A percentile compares a stretch with the other conserved stretches of the same genome.
Conservation (phyloP, 1,140 invertebrate species). For the Bombus ignitus region DNA sequence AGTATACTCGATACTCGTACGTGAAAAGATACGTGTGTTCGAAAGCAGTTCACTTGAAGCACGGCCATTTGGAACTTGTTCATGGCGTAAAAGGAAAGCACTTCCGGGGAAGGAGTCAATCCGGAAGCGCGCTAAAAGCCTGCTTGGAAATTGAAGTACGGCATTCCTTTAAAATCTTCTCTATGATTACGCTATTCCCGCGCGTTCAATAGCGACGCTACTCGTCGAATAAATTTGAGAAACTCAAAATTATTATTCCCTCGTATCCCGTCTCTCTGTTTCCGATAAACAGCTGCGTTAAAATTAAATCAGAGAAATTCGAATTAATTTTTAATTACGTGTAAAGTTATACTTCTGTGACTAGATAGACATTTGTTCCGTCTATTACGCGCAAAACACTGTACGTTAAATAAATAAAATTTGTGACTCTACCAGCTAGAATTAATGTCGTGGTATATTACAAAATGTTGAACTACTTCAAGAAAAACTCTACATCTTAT, state of each 20-base stretch:
- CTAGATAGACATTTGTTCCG: no score
- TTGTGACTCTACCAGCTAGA: no score
- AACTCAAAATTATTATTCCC: slow-evolving; percentile 8
- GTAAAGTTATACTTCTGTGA: no score
- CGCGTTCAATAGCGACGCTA: no score
- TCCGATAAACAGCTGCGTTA: no score
- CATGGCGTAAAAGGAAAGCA: slow-evolving; percentile 37
- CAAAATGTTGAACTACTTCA: no score
- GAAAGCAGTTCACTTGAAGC: slow-evolving; percentile 39
- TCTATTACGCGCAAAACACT: no score
- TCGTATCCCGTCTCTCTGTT: no score
- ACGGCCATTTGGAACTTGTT: slow-evolving; percentile 49
- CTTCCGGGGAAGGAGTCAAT: slow-evolving; percentile 46
- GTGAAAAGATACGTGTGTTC: slow-evolving; percentile 29
- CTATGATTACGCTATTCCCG: slow-evolving; percentile 18
- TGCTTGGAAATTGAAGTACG: slow-evolving; percentile 47
- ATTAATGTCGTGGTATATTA: no score
- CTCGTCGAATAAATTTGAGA: not conserved
- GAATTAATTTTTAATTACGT: not conserved
- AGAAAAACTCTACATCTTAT: no score
- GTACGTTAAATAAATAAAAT: not conserved
- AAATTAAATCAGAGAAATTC: not conserved
- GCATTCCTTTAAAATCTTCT: slow-evolving; percentile 36
- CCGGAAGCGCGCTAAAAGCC: slow-evolving; percentile 51
- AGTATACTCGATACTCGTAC: not conserved